These are phyloP conservation scores for Nymphalis polychloros DNA, from an alignment of 2,888 invertebrate species.

Conservation along the genomic window DNA sequence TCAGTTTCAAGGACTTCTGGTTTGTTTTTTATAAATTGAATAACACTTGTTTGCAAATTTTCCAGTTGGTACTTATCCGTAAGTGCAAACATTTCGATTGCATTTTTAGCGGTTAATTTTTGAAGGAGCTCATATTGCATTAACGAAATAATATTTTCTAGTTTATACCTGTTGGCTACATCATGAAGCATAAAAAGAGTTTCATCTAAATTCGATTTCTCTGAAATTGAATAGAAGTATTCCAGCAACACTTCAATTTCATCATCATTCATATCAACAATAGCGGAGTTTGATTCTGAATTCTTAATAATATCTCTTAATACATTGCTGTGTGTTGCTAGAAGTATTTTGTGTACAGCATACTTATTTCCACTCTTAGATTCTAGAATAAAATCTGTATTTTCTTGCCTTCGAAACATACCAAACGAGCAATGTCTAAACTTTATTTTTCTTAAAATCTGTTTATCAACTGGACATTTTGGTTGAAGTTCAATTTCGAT, in stretches of 20 bases:
- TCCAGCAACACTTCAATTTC: conserved; percentile 62
- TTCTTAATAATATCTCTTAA: conserved; percentile 54
- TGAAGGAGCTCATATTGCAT: conserved; percentile 52
- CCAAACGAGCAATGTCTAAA: conserved; percentile 54
- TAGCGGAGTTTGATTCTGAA: conserved; percentile 40
- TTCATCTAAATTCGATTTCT: conserved; percentile 54
- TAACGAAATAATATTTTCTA: conserved; percentile 53
- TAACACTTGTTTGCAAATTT: conserved; percentile 52
- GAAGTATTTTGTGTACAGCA: conserved; percentile 59
- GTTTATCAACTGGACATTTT: conserved; percentile 49
- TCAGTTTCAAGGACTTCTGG: conserved; percentile 58
- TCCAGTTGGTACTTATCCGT: conserved; percentile 61
- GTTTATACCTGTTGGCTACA: conserved; percentile 56
- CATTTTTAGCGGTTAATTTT: conserved; percentile 60
- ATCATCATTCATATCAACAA: conserved; percentile 55
- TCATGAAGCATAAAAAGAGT: conserved; percentile 56
- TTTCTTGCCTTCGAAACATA: conserved; percentile 50
- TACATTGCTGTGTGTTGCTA: conserved; percentile 62
- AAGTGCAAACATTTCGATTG: conserved; percentile 58
- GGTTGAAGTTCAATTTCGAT: conserved; percentile 52
- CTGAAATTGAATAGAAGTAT: conserved; percentile 64
- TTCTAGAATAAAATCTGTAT: conserved; percentile 57
- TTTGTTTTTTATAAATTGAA: conserved; percentile 59
- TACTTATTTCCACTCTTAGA: conserved; percentile 55
- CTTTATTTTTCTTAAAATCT: conserved; percentile 57